phyloP scores from a whole-genome alignment of 2,797 vertebrate species.

The Dipus sagitta region DNA sequence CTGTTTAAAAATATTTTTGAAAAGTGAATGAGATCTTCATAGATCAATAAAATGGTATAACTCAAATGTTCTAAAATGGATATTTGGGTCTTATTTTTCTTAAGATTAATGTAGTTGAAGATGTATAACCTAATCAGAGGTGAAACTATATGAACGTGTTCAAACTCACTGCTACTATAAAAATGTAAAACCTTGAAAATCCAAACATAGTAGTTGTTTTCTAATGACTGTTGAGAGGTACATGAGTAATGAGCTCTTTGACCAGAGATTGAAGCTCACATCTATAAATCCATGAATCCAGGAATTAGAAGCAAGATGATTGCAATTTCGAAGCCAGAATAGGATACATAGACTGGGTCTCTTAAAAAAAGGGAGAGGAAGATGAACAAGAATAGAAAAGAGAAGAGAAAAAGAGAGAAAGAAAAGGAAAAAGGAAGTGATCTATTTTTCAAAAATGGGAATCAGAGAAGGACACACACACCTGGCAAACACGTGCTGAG shows the following conservation, averaged over 20 bases:
- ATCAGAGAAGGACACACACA: background rate
- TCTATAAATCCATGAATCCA: background rate
- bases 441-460: background rate
- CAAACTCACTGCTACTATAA: conserved; percentile 8
- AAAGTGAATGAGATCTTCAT: conserved; percentile 47
- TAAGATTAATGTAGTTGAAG: conserved; percentile 25
- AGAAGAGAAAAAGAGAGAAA: background rate
- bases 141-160: background rate
- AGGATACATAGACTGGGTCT: background rate
- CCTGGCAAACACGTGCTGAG: background rate
- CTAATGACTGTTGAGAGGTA: conserved; percentile 10
- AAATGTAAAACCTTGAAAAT: conserved; percentile 45
- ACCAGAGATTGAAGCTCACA: background rate
- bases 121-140: background rate
- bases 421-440: background rate
- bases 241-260: conserved; percentile 16
- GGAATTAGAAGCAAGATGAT: background rate
- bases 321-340: background rate
- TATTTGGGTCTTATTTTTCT: conserved; percentile 50
- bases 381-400: background rate
- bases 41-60: conserved; percentile 41
- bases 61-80: background rate
- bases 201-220: conserved; percentile 44
- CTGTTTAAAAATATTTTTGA: conserved; percentile 41
- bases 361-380: too few species aligned